Evolutionary conservation across 2,888 invertebrate species (phyloP), one percentile per base, ranked within the genome.

Genomic region (Meteorus cinctellus): DNA sequence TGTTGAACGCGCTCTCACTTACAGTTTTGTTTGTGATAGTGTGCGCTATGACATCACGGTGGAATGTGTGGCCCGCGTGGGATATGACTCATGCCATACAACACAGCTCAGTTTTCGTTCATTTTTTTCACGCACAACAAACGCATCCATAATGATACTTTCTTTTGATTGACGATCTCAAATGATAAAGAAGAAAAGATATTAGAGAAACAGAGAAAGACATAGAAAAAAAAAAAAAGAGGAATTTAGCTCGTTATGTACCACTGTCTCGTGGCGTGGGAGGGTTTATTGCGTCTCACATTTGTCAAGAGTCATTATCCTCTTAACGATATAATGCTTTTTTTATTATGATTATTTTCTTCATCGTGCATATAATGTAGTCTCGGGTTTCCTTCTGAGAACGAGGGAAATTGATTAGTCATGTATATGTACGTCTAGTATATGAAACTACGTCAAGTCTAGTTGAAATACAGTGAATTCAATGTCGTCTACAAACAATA

Each of bases 1-100:
- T 55, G 55, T 55, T 41, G 16, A 19, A 19, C 16, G 65, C 41
- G n/a, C 31, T 31, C 31, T 63, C 31, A 34, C 63, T 63, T 24
- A 36, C n/a, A 31, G 16, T 34, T 16, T 65, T 36, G 31, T 14
- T 55, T 29, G 62, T 62, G 31, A 29, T 65, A 19, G 10, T 36
- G 65, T 31, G 36, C 41, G 41, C 34, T 82, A 84, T 88, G 88
- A 86, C 88, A 86, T 89, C 88, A 86, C 82, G 79, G 70, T 77
- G 86, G 88, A 88, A 88, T 88, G 87, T 78, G 83, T 84, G 84
- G 82, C 34, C n/a, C 82, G 81, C 82, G 82, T 80, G 81, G 79
- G 80, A 84, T 79, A 81, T 87, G 87, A 88, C 81, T 88, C 88
- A 88, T 77, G 76, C 82, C 79, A 81, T 5, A 48, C 55, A 55